Conservation (phyloP, 1,140 invertebrate species). For the Papilio aristodemus region DNA sequence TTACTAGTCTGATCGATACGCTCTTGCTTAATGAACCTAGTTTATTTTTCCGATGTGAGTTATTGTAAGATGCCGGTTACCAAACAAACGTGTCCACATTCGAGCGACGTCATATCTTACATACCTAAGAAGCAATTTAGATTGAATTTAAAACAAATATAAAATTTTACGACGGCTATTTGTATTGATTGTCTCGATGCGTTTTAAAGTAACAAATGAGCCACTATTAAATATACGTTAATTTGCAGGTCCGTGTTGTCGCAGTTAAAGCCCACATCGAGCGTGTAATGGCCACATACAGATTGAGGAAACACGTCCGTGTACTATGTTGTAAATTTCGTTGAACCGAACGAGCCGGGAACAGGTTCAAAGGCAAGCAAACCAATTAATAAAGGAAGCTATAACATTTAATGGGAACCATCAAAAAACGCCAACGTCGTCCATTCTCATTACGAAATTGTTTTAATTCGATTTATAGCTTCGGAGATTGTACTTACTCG, state of each 20-base stretch:
- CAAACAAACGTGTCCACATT: neutral
- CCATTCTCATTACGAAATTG: conserved; percentile 30
- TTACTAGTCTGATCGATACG: neutral
- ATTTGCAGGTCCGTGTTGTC: conserved; percentile 14
- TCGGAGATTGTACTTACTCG: neutral
- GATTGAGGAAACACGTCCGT: neutral
- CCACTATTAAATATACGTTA: conserved; percentile 25
- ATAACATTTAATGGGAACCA: conserved; percentile 30
- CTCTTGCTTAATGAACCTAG: neutral
- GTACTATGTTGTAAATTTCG: conserved; percentile 17
- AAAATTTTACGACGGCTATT: conserved; percentile 18
- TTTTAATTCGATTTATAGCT: conserved; percentile 13
- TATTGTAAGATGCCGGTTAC: neutral
- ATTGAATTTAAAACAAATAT: conserved; percentile 22
- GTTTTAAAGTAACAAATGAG: conserved; percentile 28
- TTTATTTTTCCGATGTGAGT: neutral
- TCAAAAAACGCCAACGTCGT: conserved; percentile 28
- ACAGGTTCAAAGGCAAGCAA: conserved; percentile 24
- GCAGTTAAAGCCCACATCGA: conserved; percentile 29
- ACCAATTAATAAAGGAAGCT: conserved; percentile 30
- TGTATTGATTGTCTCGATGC: conserved; percentile 18
- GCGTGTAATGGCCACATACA: conserved; percentile 2
- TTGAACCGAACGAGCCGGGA: neutral
- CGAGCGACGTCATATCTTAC: conserved; percentile 3
- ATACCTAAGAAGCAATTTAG: conserved; percentile 19